Evolutionary conservation across 2,888 invertebrate species (phyloP), one percentile per base, ranked within the genome.

Genomic region (Chaetogeoica ovagalla): DNA sequence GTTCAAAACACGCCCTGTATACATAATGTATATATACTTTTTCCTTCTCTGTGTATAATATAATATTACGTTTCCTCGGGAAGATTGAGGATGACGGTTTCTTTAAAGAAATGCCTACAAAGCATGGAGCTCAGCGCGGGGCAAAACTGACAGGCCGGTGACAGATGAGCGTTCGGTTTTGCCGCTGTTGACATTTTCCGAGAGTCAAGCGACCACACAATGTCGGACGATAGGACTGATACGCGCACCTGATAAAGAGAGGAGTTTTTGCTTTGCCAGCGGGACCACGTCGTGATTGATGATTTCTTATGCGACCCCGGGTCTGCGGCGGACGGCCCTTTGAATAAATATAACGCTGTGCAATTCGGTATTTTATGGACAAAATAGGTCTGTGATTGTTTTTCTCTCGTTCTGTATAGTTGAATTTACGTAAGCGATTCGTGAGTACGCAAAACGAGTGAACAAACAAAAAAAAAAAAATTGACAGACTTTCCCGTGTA

Each of bases 151-250:
- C 30, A n/a, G 68, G 76, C 60, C 76, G 69, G 69, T 76, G 68
- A 76, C 76, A 60, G 68, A 76, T 76, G 68, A 76, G 69, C n/a
- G n/a, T 60, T 76, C 19, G 66, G 68, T 55, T 57, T 75, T 66
- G 57, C 39, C 66, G 65, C 37, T 66, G 68, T 59, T 60, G 75
- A 76, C 48, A 60, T 76, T 76, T 68, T 30, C 23, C 7, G 43
- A 23, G 23, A 30, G 4, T 30, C 30, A 4, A 68, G 17, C 15
- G 1, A 23, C 23, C 21, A 30, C 30, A 30, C 30, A 4, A 30
- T 7, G 43, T 43, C 43, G 9, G 43, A 1, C 48, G 48, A 11
- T 6, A n/a, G n/a, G 57, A 57, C 57, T 30, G 21, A n/a, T 17
- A 19, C n/a, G 57, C 21, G 21, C 68, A 68, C 59, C 76, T 68